Percentiles rank a stretch among this genome's conserved stretches.
These are phyloP conservation scores for Caerostris extrusa DNA, from an alignment of 1,140 invertebrate species.

Conservation along the genomic window DNA sequence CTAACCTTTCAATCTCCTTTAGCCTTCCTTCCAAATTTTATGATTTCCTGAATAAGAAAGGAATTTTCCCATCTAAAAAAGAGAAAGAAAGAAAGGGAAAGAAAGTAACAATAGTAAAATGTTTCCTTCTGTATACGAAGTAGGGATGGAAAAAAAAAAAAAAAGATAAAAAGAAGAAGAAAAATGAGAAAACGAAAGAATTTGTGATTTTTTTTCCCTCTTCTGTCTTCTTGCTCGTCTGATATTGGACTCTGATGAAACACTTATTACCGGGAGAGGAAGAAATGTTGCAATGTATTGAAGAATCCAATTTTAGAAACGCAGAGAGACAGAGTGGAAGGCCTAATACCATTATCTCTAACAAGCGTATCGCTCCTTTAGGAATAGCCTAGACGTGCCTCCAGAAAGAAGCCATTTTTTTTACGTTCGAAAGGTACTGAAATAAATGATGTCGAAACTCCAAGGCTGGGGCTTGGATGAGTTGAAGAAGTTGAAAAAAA, in stretches of 20 bases:
- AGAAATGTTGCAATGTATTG: conserved; percentile 73
- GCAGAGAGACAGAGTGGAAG: conserved; percentile 53
- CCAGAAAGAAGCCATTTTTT: conserved; percentile 47
- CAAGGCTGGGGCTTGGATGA: neutral
- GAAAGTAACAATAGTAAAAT: conserved; percentile 72
- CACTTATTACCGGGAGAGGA: conserved; percentile 70
- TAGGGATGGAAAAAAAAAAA: neutral
- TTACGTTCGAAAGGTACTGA: conserved; percentile 63
- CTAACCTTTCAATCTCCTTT: conserved; percentile 62
- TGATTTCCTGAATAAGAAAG: conserved; percentile 52
- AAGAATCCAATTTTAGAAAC: conserved; percentile 74
- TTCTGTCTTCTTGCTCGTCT: neutral
- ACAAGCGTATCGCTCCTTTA: conserved; percentile 68
- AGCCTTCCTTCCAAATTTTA: conserved; percentile 56
- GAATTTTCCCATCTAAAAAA: conserved; percentile 5
- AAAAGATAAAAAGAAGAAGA: neutral
- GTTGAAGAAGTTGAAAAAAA: conserved; percentile 41
- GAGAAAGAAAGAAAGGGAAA: neutral
- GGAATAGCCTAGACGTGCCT: conserved; percentile 66
- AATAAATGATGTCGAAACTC: conserved; percentile 72
- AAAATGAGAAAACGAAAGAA: conserved; percentile 69
- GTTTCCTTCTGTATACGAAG: conserved; percentile 46
- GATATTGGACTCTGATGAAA: conserved; percentile 74
- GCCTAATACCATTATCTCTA: conserved; percentile 74
- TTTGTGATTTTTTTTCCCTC: conserved; percentile 46